These are phyloP conservation scores for Propithecus perrieri DNA, from an alignment of 2,797 vertebrate genomes.

Conservation along the genomic window DNA sequence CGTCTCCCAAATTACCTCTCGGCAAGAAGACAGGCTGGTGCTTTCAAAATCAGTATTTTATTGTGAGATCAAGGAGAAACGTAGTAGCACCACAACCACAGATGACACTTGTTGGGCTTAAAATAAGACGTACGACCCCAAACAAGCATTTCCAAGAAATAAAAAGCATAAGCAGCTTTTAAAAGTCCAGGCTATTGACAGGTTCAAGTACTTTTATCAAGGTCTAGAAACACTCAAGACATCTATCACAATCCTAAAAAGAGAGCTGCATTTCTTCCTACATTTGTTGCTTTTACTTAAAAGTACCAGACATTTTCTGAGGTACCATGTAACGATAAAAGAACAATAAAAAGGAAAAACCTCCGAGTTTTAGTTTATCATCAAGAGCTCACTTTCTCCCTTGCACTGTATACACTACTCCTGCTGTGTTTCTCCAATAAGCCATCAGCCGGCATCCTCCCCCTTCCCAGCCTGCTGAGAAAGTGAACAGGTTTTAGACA, in stretches of 20 bases:
- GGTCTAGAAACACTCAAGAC: background rate
- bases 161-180: background rate
- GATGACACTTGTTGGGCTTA: background rate
- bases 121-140: background rate
- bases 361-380: background rate
- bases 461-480: background rate
- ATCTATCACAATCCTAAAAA: background rate
- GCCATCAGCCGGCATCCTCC: background rate
- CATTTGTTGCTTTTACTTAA: background rate
- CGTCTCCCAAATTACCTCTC: background rate
- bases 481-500: background rate
- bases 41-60: background rate
- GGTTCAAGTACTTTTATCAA: background rate
- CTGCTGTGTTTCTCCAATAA: background rate
- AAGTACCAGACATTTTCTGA: background rate
- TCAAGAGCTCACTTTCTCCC: background rate
- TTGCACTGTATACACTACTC: background rate
- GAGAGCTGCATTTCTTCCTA: background rate
- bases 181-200: background rate
- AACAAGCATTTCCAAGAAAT: background rate
- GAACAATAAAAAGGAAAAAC: background rate
- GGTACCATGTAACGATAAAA: background rate
- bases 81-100: background rate
- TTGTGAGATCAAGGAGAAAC: background rate
- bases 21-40: background rate